phyloP scores from a whole-genome alignment of 2,888 invertebrate genomes.

The Ramazzottius varieornatus region DNA sequence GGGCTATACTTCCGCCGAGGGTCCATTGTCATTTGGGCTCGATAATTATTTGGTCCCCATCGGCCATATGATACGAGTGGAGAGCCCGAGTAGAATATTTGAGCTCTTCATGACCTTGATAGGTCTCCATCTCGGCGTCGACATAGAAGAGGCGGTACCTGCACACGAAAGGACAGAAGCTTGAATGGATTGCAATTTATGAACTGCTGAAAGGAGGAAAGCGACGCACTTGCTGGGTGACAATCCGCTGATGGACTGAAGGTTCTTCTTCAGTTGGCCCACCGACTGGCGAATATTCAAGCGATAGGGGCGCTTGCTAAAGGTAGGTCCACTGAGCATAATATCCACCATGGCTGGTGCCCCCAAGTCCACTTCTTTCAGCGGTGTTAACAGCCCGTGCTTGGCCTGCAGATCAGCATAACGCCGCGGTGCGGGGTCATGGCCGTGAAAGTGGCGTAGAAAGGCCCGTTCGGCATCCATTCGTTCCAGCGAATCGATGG shows the following conservation, averaged over 20 bases:
- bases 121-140: constrained; percentile 9
- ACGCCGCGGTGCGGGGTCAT: constrained; percentile 10
- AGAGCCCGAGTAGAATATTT: constrained; percentile 13
- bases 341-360: constrained; percentile 12
- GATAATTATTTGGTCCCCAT: constrained; percentile 16
- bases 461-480: constrained; percentile 24
- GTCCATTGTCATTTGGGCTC: constrained; percentile 8
- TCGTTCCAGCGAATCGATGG: constrained; percentile 16
- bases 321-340: constrained; percentile 10
- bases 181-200: too few species aligned
- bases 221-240: constrained; percentile 9
- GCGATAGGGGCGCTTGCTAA: constrained; percentile 3
- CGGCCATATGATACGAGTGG: constrained; percentile 15
- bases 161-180: too few species aligned
- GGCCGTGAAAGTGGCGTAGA: constrained; percentile 17
- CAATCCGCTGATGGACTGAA: constrained; percentile 16
- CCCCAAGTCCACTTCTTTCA: constrained; percentile 18
- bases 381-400: constrained; percentile 18
- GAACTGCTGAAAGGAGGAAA: too few species aligned
- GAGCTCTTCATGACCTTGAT: constrained; percentile 12
- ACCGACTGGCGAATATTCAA: constrained; percentile 17
- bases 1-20: too few species aligned
- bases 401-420: constrained; percentile 16
- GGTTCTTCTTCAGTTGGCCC: constrained; percentile 19
- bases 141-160: constrained; percentile 14